A percentile compares a stretch with the other conserved stretches of the same genome.
These are phyloP conservation scores for Tineola bisselliella DNA, from an alignment of 2,888 invertebrate species.

Conservation along the genomic window DNA sequence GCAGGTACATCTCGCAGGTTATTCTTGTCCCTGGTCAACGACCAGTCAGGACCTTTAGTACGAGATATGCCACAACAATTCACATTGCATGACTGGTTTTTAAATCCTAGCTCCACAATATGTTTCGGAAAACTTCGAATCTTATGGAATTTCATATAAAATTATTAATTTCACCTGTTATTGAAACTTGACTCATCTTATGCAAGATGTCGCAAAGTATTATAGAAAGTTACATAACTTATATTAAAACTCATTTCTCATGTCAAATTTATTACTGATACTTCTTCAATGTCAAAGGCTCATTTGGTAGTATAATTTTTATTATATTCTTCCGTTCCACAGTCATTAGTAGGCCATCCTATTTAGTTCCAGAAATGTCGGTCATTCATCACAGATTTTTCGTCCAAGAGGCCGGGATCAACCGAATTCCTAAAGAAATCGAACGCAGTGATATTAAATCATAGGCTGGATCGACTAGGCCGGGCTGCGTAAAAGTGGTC, in stretches of 20 bases:
- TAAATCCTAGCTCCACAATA: not conserved
- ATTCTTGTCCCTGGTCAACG: slow-evolving; percentile 63
- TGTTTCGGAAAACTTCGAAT: not conserved
- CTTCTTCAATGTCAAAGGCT: slow-evolving; percentile 7
- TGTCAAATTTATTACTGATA: not conserved
- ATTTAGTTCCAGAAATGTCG: slow-evolving; percentile 6
- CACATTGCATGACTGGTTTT: slow-evolving; percentile 6
- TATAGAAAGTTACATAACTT: slow-evolving; percentile 3
- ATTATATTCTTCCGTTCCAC: slow-evolving; percentile 1
- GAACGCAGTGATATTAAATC: slow-evolving; percentile 48
- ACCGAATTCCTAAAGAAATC: slow-evolving; percentile 62
- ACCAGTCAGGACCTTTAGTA: slow-evolving; percentile 49
- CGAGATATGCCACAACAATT: slow-evolving; percentile 9
- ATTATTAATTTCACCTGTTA: not conserved
- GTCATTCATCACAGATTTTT: slow-evolving; percentile 5
- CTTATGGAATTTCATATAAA: not conserved
- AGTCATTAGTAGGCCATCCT: not conserved
- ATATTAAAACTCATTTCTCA: slow-evolving; percentile 3
- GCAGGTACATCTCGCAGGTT: slow-evolving; percentile 44
- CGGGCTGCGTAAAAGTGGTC: slow-evolving; percentile 42
- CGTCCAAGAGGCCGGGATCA: slow-evolving; percentile 17
- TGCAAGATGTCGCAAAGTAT: slow-evolving; percentile 1
- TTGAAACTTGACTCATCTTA: not conserved
- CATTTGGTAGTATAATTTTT: slow-evolving; percentile 1
- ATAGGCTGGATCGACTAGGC: slow-evolving; percentile 30